Percentiles rank a stretch among this genome's conserved stretches.
Conservation (phyloP, 2,888 invertebrate species). For the Emesis russula region DNA sequence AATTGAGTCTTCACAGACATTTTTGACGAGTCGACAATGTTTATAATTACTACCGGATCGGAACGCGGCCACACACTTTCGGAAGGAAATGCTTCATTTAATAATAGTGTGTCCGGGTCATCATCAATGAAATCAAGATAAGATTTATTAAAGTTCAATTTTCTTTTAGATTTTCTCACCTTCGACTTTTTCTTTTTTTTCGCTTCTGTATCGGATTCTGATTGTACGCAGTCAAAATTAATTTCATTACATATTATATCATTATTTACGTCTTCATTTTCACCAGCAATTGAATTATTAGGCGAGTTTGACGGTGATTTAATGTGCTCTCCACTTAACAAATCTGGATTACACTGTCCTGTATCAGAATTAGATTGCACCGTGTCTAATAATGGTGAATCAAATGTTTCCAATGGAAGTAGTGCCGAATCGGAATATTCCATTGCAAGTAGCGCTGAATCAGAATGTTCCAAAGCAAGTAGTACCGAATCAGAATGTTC, state of each 20-base stretch:
- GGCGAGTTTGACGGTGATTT: background rate
- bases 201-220: conserved; percentile 6
- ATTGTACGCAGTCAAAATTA: background rate
- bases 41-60: no score
- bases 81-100: conserved; percentile 2
- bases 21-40: no score
- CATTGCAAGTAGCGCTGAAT: background rate
- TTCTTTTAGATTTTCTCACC: conserved; percentile 6
- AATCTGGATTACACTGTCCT: background rate
- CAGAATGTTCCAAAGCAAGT: background rate
- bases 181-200: background rate
- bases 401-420: no score
- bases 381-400: no score
- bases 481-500: background rate
- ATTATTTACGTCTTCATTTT: conserved; percentile 10
- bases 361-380: background rate
- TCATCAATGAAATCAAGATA: conserved; percentile 12
- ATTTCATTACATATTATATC: conserved; percentile 7
- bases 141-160: conserved; percentile 7
- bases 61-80: no score
- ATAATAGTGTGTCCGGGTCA: conserved; percentile 10
- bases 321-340: background rate
- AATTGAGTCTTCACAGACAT: no score
- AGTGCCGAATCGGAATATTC: background rate
- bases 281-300: conserved; percentile 5